Evolutionary conservation across 2,113 vertebrate species (phyloP), one percentile per base, ranked within the genome.

Genomic region (Neolamprologus longior): DNA sequence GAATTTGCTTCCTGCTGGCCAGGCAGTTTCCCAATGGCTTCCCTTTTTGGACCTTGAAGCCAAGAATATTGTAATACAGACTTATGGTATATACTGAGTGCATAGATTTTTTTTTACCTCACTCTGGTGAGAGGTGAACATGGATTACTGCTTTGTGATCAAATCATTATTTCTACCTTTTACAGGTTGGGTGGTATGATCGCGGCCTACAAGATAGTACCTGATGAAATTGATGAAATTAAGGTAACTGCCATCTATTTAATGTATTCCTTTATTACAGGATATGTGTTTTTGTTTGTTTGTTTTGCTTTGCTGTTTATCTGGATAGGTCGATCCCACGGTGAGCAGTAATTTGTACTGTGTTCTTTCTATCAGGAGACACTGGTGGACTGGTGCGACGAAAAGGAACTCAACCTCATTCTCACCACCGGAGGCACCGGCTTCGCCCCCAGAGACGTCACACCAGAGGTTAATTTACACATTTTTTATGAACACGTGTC

Each of bases 391-490:
- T 99, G 98, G 98, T 99, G 98, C 91, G 99, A 99, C 96, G 99
- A 99, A 94, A 99, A 99, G 94, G 99, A 99, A 89, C 97, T 99
- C 90, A 99, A 99, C 96, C 98, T 99, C 94, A 99, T 99, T 95
- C 95, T 99, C 95, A 99, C 99, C 95, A 99, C 99, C 11, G 99
- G 99, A 94, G 99, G 99, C 95, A 99, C 99, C 63, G 98, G 99
- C 8, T 99, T 99, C 90, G 99, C 98, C 61, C 99, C 99, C 13
- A 97, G 99, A 95, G 99, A 99, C 95, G 99, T 99, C 96, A 99
- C 99, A 91, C 99, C 99, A 94, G 99, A 99, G 98, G 99, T 99
- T 92, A 93, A 97, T 93, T 35, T 81, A 3, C 4, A 40, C 19
- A 24, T 52, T 68, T 71, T 14, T 79, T 9, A 33, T 81, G 31